Base-by-base conservation (phyloP, 2,113 vertebrate species). In the Larimichthys polyactis region DNA sequence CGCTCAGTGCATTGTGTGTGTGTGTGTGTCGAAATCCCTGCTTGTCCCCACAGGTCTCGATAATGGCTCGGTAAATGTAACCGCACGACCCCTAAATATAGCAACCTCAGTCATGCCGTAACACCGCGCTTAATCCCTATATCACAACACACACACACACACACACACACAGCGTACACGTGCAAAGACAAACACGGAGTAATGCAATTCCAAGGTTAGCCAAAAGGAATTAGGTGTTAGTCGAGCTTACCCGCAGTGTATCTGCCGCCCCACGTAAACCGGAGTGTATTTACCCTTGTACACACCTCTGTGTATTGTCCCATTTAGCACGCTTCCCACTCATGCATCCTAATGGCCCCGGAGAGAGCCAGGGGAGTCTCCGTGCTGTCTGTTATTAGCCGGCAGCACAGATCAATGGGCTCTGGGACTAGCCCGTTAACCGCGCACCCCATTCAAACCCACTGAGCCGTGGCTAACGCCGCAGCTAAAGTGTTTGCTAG, bases 331-430 rank as follows among this genome's bases (percentile, higher is more conserved):
- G 77, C 84, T 71, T 87, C 71, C 83, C 87, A 64, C 84, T 92
- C 91, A 85, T 90, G 92, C 89, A 92, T 93, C 83, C 89, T 91
- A 91, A 93, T 92, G 88, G 91, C 89, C 90, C 87, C 81, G 10
- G 83, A 90, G 83, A 90, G 86, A 89, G 77, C 79, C 81, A 0
- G 52, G 58, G 36, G 78, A 81, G 76, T 63, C 87, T 63, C 87
- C 86, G 74, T 43, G 80, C 91, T 79, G 87, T 79, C 89, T 90
- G 84, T 85, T 89, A 89, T 89, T 92, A 91, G 87, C 17, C 74
- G 86, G 86, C 89, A 73, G 81, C 77, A 73, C 85, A 84, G 90
- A 94, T 94, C 93, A 91, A 93, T 93, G 89, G 84, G 82, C 87
- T 82, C 63, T 24, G 75, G 78, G 72, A 75, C 83, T 89, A 85